Evolutionary conservation across 2,888 invertebrate species (phyloP).

Genomic region (Dynastes tityus): DNA sequence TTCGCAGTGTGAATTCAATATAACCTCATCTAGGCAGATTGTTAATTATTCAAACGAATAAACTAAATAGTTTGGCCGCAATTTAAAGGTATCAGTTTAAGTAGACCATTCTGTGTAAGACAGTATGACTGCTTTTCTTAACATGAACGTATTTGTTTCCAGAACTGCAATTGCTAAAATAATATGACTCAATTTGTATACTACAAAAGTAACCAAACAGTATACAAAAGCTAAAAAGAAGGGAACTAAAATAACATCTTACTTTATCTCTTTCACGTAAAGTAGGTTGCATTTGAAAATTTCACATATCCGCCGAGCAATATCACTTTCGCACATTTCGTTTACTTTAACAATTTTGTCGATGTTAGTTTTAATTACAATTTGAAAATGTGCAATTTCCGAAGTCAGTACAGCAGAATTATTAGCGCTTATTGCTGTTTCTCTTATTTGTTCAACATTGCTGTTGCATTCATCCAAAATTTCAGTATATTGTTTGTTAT

Average conservation of each 20-base stretch:
- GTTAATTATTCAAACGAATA: no score
- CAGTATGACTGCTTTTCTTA: no score
- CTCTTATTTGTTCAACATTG: constrained; percentile 19
- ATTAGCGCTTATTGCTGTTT: constrained; percentile 18
- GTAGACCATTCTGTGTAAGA: no score
- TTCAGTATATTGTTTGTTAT: constrained; percentile 21
- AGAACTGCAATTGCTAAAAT: no score
- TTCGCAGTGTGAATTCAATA: no score
- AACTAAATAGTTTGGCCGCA: no score
- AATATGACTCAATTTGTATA: no score
- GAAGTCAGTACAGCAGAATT: constrained; percentile 32
- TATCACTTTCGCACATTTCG: constrained; percentile 21
- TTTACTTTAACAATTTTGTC: constrained; percentile 36
- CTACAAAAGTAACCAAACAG: no score
- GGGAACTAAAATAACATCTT: not conserved
- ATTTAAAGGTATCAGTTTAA: no score
- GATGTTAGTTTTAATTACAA: constrained; percentile 8
- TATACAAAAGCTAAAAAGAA: no score
- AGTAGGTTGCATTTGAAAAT: constrained; percentile 40
- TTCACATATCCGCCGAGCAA: constrained; percentile 1
- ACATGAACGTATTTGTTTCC: no score
- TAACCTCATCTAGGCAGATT: no score
- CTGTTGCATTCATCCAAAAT: constrained; percentile 19
- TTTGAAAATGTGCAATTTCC: constrained; percentile 4
- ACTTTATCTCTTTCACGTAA: constrained; percentile 43